Evolutionary conservation across 37 sponge, comb jelly and placozoan species (phyloP).

Genomic region (Aphrocallistes beatrix): DNA sequence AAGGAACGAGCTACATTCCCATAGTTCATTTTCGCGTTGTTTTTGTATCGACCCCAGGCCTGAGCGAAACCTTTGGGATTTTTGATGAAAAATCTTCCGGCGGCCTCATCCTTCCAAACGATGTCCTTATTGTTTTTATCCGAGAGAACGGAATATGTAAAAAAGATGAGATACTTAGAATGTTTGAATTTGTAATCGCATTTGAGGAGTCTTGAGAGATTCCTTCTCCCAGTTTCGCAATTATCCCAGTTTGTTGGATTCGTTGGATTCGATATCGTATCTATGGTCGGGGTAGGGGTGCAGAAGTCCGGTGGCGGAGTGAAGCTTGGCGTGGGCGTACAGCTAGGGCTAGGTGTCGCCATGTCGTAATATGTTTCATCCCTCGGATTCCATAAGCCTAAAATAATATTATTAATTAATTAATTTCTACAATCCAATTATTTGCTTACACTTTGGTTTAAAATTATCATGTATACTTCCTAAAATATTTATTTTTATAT

Average conservation of each 20-base stretch:
- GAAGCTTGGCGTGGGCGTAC: no score
- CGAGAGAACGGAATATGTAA: background rate
- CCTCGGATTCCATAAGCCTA: no score
- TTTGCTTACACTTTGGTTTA: no score
- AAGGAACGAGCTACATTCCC: background rate
- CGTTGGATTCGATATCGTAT: no score
- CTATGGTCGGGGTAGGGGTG: no score
- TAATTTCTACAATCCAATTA: no score
- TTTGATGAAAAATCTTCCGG: background rate
- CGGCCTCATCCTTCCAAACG: background rate
- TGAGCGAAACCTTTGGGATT: background rate
- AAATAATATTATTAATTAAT: no score
- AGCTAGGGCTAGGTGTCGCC: no score
- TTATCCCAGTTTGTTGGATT: background rate
- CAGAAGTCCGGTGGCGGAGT: no score
- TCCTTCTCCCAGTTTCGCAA: background rate
- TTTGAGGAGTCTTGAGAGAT: background rate
- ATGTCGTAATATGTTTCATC: no score
- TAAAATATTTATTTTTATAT: no score
- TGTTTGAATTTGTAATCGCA: background rate
- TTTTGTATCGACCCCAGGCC: background rate
- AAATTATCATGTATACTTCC: no score
- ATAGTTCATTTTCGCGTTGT: background rate
- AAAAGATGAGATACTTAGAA: slow-evolving; percentile 1
- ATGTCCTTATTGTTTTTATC: background rate